Base-by-base conservation (phyloP, 2,113 vertebrate species). In the Actinemys pallida region DNA sequence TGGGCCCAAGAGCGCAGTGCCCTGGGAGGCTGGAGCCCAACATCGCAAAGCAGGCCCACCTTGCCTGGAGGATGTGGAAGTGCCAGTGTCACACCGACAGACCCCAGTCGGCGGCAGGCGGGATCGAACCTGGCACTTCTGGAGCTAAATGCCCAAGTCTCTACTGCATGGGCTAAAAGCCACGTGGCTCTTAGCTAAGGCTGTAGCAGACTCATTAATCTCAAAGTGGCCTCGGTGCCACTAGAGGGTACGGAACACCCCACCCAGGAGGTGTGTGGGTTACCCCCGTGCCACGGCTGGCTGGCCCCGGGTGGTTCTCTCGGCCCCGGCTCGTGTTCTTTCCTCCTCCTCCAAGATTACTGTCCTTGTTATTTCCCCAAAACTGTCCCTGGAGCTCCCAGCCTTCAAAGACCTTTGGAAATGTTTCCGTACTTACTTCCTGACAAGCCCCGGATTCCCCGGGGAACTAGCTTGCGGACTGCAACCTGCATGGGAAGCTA, bases 241-340 rank as follows among this genome's bases (percentile, higher is more conserved):
- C 52, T 50, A 50, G 50, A 50, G 50, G 13, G 50, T 14, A 5
- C 13, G 50, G 50, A 53, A 6, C 52, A 53, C 19, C 19, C 20
- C 52, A 19, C 52, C 52, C 52, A 20, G 52, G 6, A 53, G 52
- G 3, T 53, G 52, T 53, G 19, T 53, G 86, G 35, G 47, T n/a
- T 6, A 27, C 29, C 72, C 10, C 35, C 49, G 42, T 19, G 5
- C 1, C 0, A 0, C 17, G 24, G n/a, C 91, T 12, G 57, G 78
- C 31, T 0, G 3, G 5, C 88, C 54, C 89, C 53, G 5, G 86
- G 1, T 0, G 2, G 8, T 20, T 0, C 0, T 1, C 82, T 7
- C 87, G 45, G 53, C 65, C 90, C 89, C 79, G 6, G 89, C 0
- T 3, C 50, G 27, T 52, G 47, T 62, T 80, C 16, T 35, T 75